Conservation (phyloP, 2,113 vertebrate species). For the Labeo catla region DNA sequence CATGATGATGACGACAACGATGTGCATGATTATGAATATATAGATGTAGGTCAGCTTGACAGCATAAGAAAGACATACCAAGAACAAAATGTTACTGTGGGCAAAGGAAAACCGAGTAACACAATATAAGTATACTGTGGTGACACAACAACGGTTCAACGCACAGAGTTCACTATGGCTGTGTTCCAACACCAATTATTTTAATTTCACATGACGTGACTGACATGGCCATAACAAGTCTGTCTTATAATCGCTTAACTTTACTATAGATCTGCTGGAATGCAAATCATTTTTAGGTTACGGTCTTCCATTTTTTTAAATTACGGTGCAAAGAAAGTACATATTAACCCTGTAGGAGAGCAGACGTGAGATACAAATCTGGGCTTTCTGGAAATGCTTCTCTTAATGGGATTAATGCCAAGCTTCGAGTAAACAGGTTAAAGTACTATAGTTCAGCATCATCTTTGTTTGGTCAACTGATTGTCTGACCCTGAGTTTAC, state of each 20-base stretch:
- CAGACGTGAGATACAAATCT: too few relatives aligned
- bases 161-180: neutral
- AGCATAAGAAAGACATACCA: conserved; percentile 63
- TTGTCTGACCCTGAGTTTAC: neutral
- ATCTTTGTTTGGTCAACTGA: neutral
- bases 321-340: neutral
- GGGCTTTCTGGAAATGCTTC: neutral
- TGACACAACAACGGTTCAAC: too few relatives aligned
- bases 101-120: conserved; percentile 44
- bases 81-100: conserved; percentile 34
- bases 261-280: neutral
- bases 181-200: neutral
- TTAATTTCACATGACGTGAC: neutral
- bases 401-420: neutral
- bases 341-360: too few relatives aligned
- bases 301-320: neutral
- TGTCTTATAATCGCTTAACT: neutral
- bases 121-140: conserved; percentile 30
- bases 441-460: neutral
- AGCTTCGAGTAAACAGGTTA: neutral
- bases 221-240: neutral
- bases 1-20: conserved; percentile 50
- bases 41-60: conserved; percentile 65
- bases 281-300: neutral
- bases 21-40: conserved; percentile 58